Percentiles rank a stretch among this genome's conserved stretches.
Conservation (phyloP, 2,113 vertebrate genomes). For the Mellivora capensis region DNA sequence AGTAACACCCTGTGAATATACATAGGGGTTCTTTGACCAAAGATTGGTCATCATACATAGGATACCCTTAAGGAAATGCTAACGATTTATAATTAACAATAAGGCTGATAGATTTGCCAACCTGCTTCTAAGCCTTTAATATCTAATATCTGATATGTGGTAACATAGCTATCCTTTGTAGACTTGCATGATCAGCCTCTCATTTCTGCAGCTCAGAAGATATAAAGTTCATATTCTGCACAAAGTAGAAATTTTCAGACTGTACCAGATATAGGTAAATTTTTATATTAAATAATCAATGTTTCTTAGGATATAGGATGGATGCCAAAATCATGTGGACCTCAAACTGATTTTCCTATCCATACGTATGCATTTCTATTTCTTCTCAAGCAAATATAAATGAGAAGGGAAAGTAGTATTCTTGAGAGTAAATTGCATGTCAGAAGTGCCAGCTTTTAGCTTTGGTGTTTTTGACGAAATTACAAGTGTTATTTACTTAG, state of each 20-base stretch:
- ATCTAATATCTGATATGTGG: not conserved
- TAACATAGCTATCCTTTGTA: not conserved
- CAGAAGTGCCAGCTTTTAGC: not conserved
- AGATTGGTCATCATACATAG: not conserved
- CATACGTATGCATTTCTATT: not conserved
- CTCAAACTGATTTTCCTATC: not conserved
- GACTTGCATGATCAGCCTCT: not conserved
- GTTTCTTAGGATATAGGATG: not conserved
- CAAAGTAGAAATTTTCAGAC: slow-evolving; percentile 2
- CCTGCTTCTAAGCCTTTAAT: not conserved
- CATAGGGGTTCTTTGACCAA: not conserved
- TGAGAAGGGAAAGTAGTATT: not conserved
- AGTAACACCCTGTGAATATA: not conserved
- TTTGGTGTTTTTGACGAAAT: slow-evolving; percentile 18
- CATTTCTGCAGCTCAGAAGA: slow-evolving; percentile 6
- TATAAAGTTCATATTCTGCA: not conserved
- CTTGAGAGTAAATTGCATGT: slow-evolving; percentile 21
- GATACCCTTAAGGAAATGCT: not conserved
- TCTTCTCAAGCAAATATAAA: not conserved
- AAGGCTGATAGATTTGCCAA: not conserved
- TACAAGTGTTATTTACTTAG: slow-evolving; percentile 3
- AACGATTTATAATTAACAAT: not conserved
- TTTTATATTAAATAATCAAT: not conserved
- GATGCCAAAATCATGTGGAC: not conserved
- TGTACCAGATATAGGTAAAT: not conserved